These are phyloP conservation scores for Megaceryle maxima DNA, from an alignment of 2,113 vertebrate species.

Conservation along the genomic window DNA sequence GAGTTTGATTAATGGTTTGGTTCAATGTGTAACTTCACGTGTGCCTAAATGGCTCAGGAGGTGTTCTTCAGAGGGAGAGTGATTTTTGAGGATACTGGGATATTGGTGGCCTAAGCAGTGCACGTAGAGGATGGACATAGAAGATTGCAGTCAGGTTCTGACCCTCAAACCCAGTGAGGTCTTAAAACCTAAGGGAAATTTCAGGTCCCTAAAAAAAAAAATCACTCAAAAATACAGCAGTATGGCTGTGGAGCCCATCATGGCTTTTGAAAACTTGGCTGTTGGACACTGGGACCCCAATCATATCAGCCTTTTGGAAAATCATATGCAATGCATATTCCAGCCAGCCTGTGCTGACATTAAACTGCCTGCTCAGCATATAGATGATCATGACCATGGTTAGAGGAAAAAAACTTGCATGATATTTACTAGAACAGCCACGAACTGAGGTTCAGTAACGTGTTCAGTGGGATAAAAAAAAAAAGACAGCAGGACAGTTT, in stretches of 20 bases:
- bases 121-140: neutral
- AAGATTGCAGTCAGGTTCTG: rapidly evolving
- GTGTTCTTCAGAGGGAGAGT: neutral
- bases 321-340: neutral
- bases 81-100: neutral
- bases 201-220: neutral
- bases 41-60: neutral
- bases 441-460: neutral
- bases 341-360: neutral
- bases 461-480: neutral
- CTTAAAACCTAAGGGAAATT: neutral
- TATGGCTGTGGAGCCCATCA: neutral
- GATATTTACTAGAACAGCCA: neutral
- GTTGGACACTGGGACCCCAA: neutral
- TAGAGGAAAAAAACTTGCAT: neutral
- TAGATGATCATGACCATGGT: neutral
- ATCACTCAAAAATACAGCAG: rapidly evolving
- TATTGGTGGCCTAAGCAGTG: neutral
- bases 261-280: neutral
- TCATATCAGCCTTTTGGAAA: neutral
- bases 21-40: rapidly evolving
- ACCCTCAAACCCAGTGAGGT: rapidly evolving
- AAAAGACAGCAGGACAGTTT: neutral
- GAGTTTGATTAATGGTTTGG: neutral
- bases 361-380: neutral